Percentiles rank a stretch among this genome's conserved stretches.
Evolutionary conservation across 1,140 invertebrate genomes (phyloP).

Genomic region (Coelopa frigida): DNA sequence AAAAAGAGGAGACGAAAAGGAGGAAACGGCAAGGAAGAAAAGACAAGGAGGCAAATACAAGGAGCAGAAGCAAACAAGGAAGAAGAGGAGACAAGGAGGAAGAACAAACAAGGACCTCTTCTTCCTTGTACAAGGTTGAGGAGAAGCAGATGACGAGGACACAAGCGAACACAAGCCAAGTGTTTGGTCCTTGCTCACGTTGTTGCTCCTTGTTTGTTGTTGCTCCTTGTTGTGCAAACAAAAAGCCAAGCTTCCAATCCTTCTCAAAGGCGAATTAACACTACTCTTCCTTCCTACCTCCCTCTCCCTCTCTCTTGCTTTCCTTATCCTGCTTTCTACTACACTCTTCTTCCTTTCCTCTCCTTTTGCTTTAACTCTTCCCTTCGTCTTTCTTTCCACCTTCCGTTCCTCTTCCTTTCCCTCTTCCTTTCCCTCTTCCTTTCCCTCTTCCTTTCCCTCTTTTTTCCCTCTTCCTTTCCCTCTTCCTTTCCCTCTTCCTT

Average conservation of each 20-base stretch:
- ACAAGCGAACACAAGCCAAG: too few species aligned
- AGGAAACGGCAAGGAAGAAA: background rate
- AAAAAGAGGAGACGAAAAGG: background rate
- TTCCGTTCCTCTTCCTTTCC: constrained; percentile 3
- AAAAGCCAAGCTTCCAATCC: constrained; percentile 1
- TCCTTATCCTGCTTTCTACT: background rate
- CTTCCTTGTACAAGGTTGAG: too few species aligned
- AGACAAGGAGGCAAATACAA: background rate
- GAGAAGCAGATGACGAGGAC: too few species aligned
- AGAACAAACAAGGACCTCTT: too few species aligned
- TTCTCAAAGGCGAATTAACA: background rate
- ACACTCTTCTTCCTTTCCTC: background rate
- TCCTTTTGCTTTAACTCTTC: constrained; percentile 2
- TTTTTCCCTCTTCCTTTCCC: background rate
- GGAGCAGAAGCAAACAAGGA: background rate
- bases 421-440: background rate
- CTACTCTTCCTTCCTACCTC: background rate
- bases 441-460: background rate
- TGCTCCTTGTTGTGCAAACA: too few species aligned
- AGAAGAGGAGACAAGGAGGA: too few species aligned
- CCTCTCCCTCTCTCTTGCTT: background rate
- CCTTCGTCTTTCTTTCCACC: constrained; percentile 1
- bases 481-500: constrained; percentile 1
- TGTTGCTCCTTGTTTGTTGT: too few species aligned
- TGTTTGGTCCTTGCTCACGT: too few species aligned